phyloP scores from a whole-genome alignment of 2,113 vertebrate genomes.

The Ctenomys sociabilis region DNA sequence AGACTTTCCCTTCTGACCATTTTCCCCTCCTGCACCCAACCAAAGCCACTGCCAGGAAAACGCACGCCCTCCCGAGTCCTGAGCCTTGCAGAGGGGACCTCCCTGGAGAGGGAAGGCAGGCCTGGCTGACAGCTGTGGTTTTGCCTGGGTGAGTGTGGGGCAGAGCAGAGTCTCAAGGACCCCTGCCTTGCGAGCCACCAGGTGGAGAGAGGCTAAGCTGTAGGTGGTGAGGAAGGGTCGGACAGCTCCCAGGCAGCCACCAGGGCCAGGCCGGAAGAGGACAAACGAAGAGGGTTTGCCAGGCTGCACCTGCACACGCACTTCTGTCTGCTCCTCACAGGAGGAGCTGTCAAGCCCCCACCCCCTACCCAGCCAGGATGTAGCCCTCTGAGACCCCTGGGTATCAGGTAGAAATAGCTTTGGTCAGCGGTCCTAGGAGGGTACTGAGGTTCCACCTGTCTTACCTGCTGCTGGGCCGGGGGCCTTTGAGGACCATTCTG shows the following conservation, averaged over 20 bases:
- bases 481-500: not conserved
- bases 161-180: not conserved
- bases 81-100: not conserved
- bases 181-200: not conserved
- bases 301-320: not conserved
- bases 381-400: not conserved
- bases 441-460: not conserved
- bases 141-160: not conserved
- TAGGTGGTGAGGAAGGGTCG: not conserved
- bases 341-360: not conserved
- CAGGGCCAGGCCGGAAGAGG: rapidly evolving
- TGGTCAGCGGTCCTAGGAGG: not conserved
- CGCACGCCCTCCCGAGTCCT: not conserved
- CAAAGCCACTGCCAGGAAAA: not conserved
- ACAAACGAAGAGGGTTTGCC: not conserved
- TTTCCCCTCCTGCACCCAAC: not conserved
- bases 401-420: not conserved
- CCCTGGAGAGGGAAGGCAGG: not conserved
- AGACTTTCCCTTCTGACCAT: not conserved
- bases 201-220: not conserved
- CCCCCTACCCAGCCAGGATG: not conserved
- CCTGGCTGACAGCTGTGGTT: not conserved
- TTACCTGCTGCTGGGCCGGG: not conserved
- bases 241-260: not conserved
- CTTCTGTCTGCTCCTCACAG: not conserved